Percentiles rank a stretch among this genome's conserved stretches.
phyloP scores from a whole-genome alignment of 2,113 vertebrate species.

The Paraplagusia blochii region DNA sequence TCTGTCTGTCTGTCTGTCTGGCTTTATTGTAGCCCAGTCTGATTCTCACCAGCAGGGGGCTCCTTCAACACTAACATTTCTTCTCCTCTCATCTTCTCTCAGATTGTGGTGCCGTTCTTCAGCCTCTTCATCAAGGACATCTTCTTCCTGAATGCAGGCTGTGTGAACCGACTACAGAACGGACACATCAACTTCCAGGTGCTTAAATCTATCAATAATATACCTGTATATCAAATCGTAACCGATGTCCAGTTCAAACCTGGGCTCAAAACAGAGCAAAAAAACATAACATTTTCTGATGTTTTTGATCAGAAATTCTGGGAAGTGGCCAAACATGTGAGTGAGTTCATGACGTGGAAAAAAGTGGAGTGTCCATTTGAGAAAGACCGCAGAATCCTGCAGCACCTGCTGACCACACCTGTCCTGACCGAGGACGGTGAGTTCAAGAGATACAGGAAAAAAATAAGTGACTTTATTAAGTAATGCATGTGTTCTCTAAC shows the following conservation, averaged over 20 bases:
- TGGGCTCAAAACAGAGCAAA: not conserved
- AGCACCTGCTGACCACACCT: conserved; percentile 87
- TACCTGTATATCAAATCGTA: too few relatives aligned
- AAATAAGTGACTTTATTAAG: not conserved
- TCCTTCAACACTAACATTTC: not conserved
- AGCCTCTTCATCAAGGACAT: conserved; percentile 95
- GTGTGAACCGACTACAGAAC: conserved; percentile 84
- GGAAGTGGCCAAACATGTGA: conserved; percentile 93
- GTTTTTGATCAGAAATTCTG: conserved; percentile 86
- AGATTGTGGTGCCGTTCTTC: conserved; percentile 98
- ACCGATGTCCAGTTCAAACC: too few relatives aligned
- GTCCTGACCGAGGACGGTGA: conserved; percentile 90
- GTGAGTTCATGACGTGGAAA: conserved; percentile 94
- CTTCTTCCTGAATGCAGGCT: conserved; percentile 94
- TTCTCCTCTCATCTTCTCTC: conserved; percentile 31
- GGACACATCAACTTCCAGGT: conserved; percentile 94
- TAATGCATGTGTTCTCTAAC: too few relatives aligned
- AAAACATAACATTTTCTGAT: not conserved
- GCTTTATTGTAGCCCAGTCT: too few relatives aligned
- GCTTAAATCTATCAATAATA: not conserved
- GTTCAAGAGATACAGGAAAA: conserved; percentile 17
- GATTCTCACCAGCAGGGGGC: too few relatives aligned
- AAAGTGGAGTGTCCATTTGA: conserved; percentile 94
- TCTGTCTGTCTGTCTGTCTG: too few relatives aligned
- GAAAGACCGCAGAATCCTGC: conserved; percentile 87